Conservation (phyloP, 2,888 invertebrate genomes). For the Epinotia demarniana region DNA sequence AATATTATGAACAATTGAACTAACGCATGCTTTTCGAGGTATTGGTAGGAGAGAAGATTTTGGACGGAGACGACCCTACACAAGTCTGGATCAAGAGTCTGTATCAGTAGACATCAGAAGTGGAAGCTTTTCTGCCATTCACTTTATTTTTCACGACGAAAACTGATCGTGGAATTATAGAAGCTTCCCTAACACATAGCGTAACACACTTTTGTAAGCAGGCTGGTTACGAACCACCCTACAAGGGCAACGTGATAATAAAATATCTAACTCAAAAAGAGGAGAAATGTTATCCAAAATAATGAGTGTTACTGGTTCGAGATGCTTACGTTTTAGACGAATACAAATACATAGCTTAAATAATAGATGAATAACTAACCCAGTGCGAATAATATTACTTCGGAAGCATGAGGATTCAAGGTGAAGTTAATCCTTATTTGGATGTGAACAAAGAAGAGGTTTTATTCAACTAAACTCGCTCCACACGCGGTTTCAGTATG, state of each 20-base stretch:
- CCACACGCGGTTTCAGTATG: no score
- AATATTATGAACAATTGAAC: no score
- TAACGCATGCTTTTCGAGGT: no score
- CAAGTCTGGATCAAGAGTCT: no score
- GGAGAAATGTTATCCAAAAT: background rate
- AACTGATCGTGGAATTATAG: background rate
- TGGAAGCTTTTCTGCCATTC: no score
- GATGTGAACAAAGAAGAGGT: background rate
- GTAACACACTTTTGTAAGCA: background rate
- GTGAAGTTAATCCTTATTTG: background rate
- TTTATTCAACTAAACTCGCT: no score
- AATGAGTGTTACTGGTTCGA: background rate
- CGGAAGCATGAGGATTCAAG: background rate
- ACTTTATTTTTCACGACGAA: no score
- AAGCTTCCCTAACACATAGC: background rate
- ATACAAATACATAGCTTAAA: background rate
- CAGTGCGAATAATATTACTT: background rate
- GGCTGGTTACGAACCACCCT: background rate
- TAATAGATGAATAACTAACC: background rate
- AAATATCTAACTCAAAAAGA: background rate
- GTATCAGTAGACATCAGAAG: no score
- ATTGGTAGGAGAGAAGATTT: no score
- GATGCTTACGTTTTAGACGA: background rate
- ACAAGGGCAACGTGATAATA: background rate
- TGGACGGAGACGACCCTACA: no score